These are phyloP conservation scores for Erythrolamprus reginae DNA, from an alignment of 2,113 vertebrate species.

Conservation along the genomic window DNA sequence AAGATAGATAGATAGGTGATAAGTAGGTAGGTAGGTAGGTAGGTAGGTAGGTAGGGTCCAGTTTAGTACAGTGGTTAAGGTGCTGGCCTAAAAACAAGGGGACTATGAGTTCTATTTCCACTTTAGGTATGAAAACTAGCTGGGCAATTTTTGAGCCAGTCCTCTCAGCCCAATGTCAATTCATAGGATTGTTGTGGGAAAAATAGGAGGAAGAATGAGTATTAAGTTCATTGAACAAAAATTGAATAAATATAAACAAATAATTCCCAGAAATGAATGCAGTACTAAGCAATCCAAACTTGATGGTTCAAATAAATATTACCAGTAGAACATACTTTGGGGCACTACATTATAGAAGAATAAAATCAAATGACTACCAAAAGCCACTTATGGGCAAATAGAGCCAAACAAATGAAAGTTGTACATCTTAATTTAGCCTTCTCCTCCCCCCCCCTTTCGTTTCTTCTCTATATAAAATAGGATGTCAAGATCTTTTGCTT, in stretches of 20 bases:
- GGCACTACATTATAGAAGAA: background rate
- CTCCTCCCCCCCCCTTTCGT: too few species aligned
- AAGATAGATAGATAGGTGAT: too few species aligned
- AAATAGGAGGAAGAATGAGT: background rate
- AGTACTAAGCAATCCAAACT: background rate
- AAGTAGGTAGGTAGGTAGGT: too few species aligned
- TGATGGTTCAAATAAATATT: background rate
- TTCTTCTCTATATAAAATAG: background rate
- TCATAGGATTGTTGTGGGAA: background rate
- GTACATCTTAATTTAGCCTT: background rate
- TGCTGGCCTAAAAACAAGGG: background rate
- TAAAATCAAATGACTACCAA: background rate
- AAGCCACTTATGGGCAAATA: background rate
- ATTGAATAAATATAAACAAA: background rate
- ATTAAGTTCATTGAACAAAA: background rate
- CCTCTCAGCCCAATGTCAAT: background rate
- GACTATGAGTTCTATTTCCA: background rate
- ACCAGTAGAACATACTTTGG: background rate
- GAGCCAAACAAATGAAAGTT: background rate
- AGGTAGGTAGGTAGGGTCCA: too few species aligned
- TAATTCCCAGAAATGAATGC: background rate
- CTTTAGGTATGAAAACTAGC: background rate
- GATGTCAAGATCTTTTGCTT: background rate
- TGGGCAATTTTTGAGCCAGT: background rate
- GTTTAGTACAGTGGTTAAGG: background rate